Base-by-base conservation (phyloP, 2,888 invertebrate species). In the Eurois occulta region DNA sequence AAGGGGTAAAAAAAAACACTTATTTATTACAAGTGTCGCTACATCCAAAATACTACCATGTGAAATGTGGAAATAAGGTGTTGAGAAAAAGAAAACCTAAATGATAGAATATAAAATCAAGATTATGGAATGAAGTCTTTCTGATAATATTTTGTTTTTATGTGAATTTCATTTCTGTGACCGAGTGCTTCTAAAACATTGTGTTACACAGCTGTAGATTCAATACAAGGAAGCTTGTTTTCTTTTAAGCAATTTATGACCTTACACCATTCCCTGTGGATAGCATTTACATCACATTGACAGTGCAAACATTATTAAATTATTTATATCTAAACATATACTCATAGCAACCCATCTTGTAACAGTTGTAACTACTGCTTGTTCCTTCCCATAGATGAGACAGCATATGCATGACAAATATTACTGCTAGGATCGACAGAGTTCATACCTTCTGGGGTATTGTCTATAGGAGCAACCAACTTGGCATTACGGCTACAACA, bases 401-500 rank as follows among this genome's bases (percentile, higher is more conserved):
- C 91, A 86, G 80, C 89, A 89, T 90, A 92, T 91, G 90, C 76
- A 69, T 66, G 62, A 83, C 77, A 86, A 81, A 72, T 78, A 85
- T 80, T 73, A 77, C 43, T 78, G 72, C 65, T 41, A 70, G 41
- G 62, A 75, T 70, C 16, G 11, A 60, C 65, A 74, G 41, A 71
- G 69, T 87, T 88, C 90, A 91, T 95, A 95, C 95, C 96, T 95
- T 92, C 84, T 58, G 88, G 80, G 71, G 89, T 85, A 91, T 80
- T 91, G 79, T 91, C 91, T 89, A 94, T 88, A 75, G 95, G 94
- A 84, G 93, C 92, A 85, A 96, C 92, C 79, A 89, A 91, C 90
- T 92, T 92, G 90, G 88, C 86, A 83, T 92, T 94, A 91, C 93
- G 93, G 92, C 94, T 92, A 95, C 95, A 96, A 95, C 95, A 95